Evolutionary conservation across 2,888 invertebrate genomes (phyloP), one percentile per base, ranked within the genome.

Genomic region (Trachelus troglodyta): DNA sequence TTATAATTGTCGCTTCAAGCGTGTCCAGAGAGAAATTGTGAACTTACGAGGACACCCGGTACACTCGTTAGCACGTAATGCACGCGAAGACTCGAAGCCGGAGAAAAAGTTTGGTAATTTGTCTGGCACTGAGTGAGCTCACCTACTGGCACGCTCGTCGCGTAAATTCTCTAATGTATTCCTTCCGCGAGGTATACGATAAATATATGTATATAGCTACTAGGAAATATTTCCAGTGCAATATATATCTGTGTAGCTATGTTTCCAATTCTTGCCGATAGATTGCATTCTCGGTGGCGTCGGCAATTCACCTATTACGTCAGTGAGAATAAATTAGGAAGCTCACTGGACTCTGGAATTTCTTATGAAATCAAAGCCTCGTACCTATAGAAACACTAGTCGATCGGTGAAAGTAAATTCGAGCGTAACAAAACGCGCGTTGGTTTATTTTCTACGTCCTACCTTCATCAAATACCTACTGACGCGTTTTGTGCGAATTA

Each of bases 21-120:
- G 2, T 23, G 9, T 23, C 23, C 56, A 23, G 56, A 56, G 56
- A 56, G 9, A 56, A 56, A 56, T 71, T 31, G 71, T 71, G 71
- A 71, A n/a, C 31, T 71, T 34, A 31, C 31, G 31, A 71, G 71
- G 11, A 71, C 33, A 34, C 31, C 33, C 34, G 73, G 71, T 71
- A 73, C 40, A n/a, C 69, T 33, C 15, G 75, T 69, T 35, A 68
- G 30, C 34, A 76, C 69, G 34, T 69, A n/a, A 30, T 75, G 12
- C 23, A 40, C 69, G 31, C 74, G 68, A 69, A 74, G 31, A 23
- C 73, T 77, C 78, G 75, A 37, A 56, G 23, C 71, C 12, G 31
- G 23, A 71, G 33, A 71, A 71, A 56, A 56, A 56, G 23, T 56
- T 56, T 23, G 56, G 56, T 56, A 56, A 56, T 56, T 56, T 56